Conservation (phyloP, 2,113 vertebrate genomes). For the Natator depressus region DNA sequence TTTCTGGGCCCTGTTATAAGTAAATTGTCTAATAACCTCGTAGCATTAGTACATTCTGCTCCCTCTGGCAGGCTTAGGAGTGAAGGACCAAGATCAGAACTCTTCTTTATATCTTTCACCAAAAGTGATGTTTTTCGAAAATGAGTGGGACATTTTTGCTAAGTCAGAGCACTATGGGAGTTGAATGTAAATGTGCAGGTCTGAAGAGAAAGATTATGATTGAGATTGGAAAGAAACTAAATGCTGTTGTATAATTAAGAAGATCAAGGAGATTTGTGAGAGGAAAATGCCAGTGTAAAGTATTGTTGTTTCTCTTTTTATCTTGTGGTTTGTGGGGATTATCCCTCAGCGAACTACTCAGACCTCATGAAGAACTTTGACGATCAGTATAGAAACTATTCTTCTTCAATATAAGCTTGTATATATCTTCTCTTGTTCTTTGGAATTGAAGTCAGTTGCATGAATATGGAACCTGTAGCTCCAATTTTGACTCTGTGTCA, state of each 20-base stretch:
- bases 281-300: neutral
- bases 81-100: neutral
- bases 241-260: neutral
- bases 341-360: neutral
- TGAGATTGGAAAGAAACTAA: neutral
- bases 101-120: neutral
- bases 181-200: neutral
- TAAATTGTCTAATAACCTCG: neutral
- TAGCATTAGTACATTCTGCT: neutral
- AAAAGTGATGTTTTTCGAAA: neutral
- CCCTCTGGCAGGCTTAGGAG: neutral
- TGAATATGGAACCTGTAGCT: neutral
- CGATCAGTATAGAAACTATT: neutral
- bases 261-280: neutral
- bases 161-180: neutral
- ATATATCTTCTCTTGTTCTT: neutral
- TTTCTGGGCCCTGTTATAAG: rapidly evolving
- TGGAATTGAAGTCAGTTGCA: neutral
- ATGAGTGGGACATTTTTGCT: neutral
- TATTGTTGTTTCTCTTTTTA: neutral
- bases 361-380: neutral
- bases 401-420: neutral
- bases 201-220: neutral
- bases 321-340: neutral
- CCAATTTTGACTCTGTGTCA: neutral